These are phyloP conservation scores for Potamarius usumacintae DNA, from an alignment of 2,113 vertebrate genomes.

Conservation along the genomic window DNA sequence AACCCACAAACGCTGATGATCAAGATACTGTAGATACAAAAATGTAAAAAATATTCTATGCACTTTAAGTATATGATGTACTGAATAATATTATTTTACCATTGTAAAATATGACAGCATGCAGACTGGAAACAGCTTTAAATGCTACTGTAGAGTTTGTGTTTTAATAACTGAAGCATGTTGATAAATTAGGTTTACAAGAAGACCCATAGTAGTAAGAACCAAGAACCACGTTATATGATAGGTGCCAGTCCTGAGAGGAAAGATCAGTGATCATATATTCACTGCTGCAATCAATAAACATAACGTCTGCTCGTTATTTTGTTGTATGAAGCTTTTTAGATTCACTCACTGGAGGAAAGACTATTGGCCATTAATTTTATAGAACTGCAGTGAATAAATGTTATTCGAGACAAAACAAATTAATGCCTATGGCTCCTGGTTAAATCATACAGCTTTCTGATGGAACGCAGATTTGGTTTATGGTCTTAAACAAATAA, in stretches of 20 bases:
- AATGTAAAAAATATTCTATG: background rate
- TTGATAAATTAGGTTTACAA: background rate
- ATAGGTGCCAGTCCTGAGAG: background rate
- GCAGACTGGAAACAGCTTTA: background rate
- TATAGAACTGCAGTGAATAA: background rate
- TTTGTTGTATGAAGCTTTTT: slow-evolving; percentile 10
- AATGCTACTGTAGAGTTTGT: background rate
- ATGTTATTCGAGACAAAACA: background rate
- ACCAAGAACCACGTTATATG: background rate
- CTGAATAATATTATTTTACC: background rate
- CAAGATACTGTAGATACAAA: background rate
- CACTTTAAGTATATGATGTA: background rate
- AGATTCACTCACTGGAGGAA: background rate
- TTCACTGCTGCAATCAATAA: slow-evolving; percentile 24
- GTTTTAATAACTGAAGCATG: background rate
- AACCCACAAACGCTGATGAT: background rate
- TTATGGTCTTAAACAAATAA: slow-evolving; percentile 14
- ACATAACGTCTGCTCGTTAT: background rate
- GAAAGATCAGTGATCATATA: background rate
- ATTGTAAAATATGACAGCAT: background rate
- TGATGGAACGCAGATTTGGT: background rate
- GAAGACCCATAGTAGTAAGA: background rate
- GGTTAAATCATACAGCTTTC: slow-evolving; percentile 7
- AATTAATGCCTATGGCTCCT: background rate
- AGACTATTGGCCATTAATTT: slow-evolving; percentile 6